These are phyloP conservation scores for Drosophila serrata DNA, from an alignment of 1,140 invertebrate genomes.

Conservation along the genomic window DNA sequence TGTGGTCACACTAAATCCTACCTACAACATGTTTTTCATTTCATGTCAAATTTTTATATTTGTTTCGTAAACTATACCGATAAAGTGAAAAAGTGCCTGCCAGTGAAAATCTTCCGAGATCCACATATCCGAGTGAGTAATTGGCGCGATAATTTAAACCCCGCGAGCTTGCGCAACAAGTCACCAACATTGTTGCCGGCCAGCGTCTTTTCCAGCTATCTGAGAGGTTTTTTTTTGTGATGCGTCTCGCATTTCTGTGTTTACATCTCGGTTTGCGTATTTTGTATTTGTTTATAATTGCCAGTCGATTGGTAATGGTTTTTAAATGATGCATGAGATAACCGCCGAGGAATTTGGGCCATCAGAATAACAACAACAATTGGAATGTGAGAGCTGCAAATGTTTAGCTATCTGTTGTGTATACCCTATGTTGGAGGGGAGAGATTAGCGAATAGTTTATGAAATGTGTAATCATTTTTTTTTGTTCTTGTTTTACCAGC, in stretches of 20 bases:
- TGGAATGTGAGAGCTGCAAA: not conserved
- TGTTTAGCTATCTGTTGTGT: conserved; percentile 16
- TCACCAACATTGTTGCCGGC: conserved; percentile 22
- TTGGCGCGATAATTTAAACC: not conserved
- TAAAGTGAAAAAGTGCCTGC: conserved; percentile 13
- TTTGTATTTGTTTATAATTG: conserved; percentile 18
- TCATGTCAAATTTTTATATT: conserved; percentile 31
- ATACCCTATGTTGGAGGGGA: not conserved
- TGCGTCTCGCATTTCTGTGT: conserved; percentile 31
- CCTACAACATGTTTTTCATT: conserved; percentile 47
- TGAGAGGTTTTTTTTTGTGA: conserved; percentile 9
- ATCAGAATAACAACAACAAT: conserved; percentile 1
- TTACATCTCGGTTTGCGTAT: conserved; percentile 14
- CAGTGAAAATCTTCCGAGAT: not conserved
- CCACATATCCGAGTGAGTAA: conserved; percentile 24
- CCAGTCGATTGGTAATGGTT: conserved; percentile 1
- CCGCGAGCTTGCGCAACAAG: conserved; percentile 33
- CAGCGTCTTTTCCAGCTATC: conserved; percentile 10
- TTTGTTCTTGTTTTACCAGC: too few relatives aligned
- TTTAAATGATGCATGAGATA: conserved; percentile 5
- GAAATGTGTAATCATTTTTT: not conserved
- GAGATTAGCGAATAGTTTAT: not conserved
- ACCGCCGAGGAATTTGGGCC: not conserved
- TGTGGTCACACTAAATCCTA: conserved; percentile 42
- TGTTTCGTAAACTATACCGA: conserved; percentile 36